These are phyloP conservation scores for Neolamprologus kungweensis DNA, from an alignment of 2,113 vertebrate species.

Conservation along the genomic window DNA sequence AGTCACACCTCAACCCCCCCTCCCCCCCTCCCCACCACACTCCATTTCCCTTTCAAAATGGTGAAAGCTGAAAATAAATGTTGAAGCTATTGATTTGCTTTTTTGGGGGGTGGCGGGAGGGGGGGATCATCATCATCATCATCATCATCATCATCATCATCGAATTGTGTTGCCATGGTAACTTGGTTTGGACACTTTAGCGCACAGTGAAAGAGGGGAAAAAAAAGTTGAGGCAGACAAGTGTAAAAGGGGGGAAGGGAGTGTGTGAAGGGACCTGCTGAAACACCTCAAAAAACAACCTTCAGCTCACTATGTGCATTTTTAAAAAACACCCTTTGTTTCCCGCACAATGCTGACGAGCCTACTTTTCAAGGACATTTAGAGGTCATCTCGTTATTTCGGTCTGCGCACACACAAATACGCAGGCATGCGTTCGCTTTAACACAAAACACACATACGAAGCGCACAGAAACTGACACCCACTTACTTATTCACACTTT, in stretches of 20 bases:
- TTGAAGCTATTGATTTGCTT: slow-evolving; percentile 30
- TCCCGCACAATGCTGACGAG: neutral
- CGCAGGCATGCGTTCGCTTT: neutral
- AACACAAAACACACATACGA: neutral
- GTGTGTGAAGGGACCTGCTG: neutral
- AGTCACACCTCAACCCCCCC: neutral
- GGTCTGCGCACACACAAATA: neutral
- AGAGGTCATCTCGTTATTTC: slow-evolving; percentile 21
- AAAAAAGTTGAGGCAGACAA: neutral
- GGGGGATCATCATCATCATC: too few species aligned
- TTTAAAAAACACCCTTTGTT: neutral
- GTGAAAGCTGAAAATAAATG: slow-evolving; percentile 8
- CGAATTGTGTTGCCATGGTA: slow-evolving; percentile 37
- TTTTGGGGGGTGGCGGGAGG: neutral
- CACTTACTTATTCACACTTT: slow-evolving; percentile 25
- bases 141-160: neutral
- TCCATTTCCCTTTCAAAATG: slow-evolving; percentile 20
- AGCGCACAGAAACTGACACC: neutral
- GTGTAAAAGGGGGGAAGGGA: neutral
- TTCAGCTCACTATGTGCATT: neutral
- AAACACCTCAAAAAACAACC: neutral
- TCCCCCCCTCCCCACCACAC: fast-evolving
- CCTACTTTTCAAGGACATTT: slow-evolving; percentile 41
- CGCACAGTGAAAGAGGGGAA: neutral
- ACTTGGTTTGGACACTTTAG: slow-evolving; percentile 11